phyloP scores from a whole-genome alignment of 2,888 invertebrate genomes.

The Clanis bilineata region DNA sequence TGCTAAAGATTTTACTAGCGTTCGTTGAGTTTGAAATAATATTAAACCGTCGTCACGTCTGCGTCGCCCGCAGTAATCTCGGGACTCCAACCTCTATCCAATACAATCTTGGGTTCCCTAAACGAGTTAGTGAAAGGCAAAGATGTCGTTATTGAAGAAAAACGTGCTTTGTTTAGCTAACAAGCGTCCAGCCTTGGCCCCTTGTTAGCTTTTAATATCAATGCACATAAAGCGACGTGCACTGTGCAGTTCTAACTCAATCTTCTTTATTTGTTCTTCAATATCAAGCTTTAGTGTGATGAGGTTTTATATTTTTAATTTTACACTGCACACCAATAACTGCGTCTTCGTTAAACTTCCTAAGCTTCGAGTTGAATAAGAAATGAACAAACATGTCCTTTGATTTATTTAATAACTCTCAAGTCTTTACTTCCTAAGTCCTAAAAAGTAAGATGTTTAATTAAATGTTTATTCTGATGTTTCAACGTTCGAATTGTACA shows the following conservation, averaged over 20 bases:
- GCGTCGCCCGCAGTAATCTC: too few species aligned
- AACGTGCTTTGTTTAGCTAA: conserved; percentile 29
- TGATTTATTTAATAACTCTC: too few species aligned
- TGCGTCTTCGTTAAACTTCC: too few species aligned
- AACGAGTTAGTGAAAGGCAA: conserved; percentile 19
- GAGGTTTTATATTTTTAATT: too few species aligned
- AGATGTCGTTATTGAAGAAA: conserved; percentile 23
- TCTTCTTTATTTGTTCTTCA: neutral
- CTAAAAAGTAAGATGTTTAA: too few species aligned
- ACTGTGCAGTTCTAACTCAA: neutral
- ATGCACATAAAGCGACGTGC: neutral
- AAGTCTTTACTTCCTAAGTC: too few species aligned
- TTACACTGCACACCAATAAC: too few species aligned
- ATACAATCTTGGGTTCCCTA: neutral
- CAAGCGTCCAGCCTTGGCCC: neutral
- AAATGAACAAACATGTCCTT: too few species aligned
- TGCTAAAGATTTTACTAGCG: neutral
- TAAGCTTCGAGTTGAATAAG: too few species aligned
- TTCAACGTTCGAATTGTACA: neutral
- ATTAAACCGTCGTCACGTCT: neutral
- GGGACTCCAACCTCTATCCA: neutral
- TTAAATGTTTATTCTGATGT: neutral
- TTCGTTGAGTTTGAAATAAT: neutral
- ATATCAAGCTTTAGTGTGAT: too few species aligned
- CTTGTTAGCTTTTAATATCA: neutral